A percentile compares a stretch with the other conserved stretches of the same genome.
These are phyloP conservation scores for Ischnura elegans DNA, from an alignment of 2,888 invertebrate genomes.

Conservation along the genomic window DNA sequence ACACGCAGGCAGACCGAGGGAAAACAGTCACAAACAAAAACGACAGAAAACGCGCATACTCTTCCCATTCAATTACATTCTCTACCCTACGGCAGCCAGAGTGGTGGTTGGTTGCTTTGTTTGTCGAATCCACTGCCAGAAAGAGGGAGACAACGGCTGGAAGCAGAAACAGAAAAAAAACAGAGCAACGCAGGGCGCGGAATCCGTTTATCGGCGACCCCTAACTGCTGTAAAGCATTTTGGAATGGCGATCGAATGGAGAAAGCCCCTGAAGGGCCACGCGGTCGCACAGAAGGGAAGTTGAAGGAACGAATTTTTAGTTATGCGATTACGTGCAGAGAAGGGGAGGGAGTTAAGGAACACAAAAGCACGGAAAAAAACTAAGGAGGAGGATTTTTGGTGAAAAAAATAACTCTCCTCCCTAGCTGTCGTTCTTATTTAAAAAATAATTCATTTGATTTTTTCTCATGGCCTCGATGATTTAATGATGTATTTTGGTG, in stretches of 20 bases:
- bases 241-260: not conserved
- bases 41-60: not conserved
- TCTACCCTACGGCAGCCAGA: not conserved
- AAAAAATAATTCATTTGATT: no score
- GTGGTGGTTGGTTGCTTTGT: not conserved
- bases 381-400: not conserved
- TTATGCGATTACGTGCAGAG: not conserved
- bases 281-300: not conserved
- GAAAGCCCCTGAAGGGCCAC: not conserved
- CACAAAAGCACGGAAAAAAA: not conserved
- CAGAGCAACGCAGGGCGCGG: not conserved
- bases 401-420: no score
- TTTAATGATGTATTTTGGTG: no score
- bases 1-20: no score
- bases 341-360: not conserved
- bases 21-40: not conserved
- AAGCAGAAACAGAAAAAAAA: not conserved
- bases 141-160: not conserved
- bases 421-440: no score
- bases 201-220: constrained; percentile 3
- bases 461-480: no score
- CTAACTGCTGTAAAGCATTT: not conserved
- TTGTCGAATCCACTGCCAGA: not conserved
- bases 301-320: not conserved
- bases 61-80: not conserved